A percentile compares a stretch with the other conserved stretches of the same genome.
These are phyloP conservation scores for Silurus lanzhouensis DNA, from an alignment of 2,797 vertebrate species.

Conservation along the genomic window DNA sequence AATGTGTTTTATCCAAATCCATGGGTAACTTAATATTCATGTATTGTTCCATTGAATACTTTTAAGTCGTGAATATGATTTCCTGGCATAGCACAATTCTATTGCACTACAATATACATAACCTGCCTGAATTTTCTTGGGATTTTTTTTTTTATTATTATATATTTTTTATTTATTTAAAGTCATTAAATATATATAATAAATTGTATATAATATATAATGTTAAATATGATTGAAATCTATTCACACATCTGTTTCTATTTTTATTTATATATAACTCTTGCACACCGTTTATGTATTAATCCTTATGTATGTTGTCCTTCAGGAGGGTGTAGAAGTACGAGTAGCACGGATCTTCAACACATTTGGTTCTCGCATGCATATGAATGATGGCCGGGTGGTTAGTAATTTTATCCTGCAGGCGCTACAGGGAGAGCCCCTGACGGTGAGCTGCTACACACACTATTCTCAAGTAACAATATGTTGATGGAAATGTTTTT, in stretches of 20 bases:
- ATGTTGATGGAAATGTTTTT: neutral
- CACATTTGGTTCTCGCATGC: slow-evolving; percentile 97
- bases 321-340: slow-evolving; percentile 97
- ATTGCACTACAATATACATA: neutral
- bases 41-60: neutral
- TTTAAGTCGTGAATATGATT: neutral
- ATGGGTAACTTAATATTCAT: neutral
- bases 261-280: too few species aligned
- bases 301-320: slow-evolving; percentile 20
- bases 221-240: too few species aligned
- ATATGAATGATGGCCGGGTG: slow-evolving; percentile 98
- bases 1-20: neutral
- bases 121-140: neutral
- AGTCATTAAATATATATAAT: too few species aligned
- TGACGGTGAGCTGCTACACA: slow-evolving; percentile 70
- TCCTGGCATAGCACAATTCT: neutral
- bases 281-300: too few species aligned
- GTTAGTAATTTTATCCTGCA: slow-evolving; percentile 99
- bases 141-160: neutral
- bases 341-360: slow-evolving; percentile 98
- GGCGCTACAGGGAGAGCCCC: slow-evolving; percentile 92
- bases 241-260: too few species aligned
- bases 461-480: neutral
- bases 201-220: too few species aligned
- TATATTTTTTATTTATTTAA: neutral